Evolutionary conservation across 2,113 vertebrate species (phyloP).

Genomic region (Regulus satrapa): DNA sequence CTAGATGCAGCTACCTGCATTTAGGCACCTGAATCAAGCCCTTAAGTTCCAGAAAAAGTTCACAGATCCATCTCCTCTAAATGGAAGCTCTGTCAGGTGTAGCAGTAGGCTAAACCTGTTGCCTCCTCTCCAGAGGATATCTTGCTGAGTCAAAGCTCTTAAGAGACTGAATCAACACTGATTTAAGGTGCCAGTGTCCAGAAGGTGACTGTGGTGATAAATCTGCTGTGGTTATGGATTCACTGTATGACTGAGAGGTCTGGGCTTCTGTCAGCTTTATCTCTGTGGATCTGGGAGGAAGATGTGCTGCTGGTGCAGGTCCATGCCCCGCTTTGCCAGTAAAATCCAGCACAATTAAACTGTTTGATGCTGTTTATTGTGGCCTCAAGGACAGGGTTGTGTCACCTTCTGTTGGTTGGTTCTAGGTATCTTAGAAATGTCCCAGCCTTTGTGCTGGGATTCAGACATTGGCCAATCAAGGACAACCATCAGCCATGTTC

Average conservation of each 20-base stretch:
- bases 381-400: background rate
- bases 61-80: background rate
- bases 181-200: background rate
- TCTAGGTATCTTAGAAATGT: background rate
- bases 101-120: background rate
- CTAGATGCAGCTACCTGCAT: background rate
- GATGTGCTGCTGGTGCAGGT: background rate
- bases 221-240: background rate
- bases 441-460: background rate
- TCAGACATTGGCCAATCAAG: background rate
- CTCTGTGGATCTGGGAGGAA: background rate
- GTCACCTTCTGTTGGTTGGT: background rate
- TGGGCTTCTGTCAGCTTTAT: background rate
- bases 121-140: background rate
- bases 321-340: background rate
- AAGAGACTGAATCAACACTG: background rate
- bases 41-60: background rate
- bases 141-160: background rate
- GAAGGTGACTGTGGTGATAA: fast-evolving
- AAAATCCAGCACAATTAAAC: background rate
- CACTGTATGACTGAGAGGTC: background rate
- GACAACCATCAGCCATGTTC: background rate
- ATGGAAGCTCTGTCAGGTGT: background rate
- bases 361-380: background rate
- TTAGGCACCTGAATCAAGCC: background rate